These are phyloP conservation scores for Sinodicranocentrus sp. DNA, from an alignment of 2,888 invertebrate genomes.

Conservation along the genomic window DNA sequence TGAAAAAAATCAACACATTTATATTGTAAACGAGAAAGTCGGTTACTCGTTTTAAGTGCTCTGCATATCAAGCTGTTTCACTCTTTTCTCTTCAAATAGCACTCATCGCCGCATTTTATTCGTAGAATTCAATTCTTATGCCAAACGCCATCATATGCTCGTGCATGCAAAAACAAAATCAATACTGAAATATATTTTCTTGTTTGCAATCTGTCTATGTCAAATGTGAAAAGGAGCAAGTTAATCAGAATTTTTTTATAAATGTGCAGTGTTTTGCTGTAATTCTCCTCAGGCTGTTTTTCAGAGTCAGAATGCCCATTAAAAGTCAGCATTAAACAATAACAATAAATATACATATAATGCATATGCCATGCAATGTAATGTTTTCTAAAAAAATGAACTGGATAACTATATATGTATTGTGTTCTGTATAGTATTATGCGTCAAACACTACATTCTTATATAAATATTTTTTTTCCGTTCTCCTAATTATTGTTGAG, in stretches of 20 bases:
- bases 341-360: slow-evolving; percentile 9
- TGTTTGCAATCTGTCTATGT: slow-evolving; percentile 43
- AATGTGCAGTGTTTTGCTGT: slow-evolving; percentile 40
- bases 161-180: slow-evolving; percentile 18
- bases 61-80: too few species aligned
- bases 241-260: slow-evolving; percentile 34
- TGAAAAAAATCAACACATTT: slow-evolving; percentile 4
- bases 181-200: slow-evolving; percentile 31
- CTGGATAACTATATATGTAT: too few species aligned
- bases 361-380: slow-evolving; percentile 49
- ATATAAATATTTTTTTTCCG: background rate
- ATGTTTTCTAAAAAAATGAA: background rate
- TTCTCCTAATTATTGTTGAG: slow-evolving; percentile 36
- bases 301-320: slow-evolving; percentile 18
- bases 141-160: background rate
- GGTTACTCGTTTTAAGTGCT: background rate
- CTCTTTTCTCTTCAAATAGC: background rate
- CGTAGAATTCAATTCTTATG: background rate
- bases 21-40: background rate
- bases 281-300: background rate
- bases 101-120: background rate
- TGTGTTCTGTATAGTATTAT: too few species aligned
- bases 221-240: slow-evolving; percentile 32
- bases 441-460: too few species aligned
- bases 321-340: slow-evolving; percentile 14